Evolutionary conservation across 2,797 vertebrate genomes (phyloP).

Genomic region (Gobionotothen gibberifrons): DNA sequence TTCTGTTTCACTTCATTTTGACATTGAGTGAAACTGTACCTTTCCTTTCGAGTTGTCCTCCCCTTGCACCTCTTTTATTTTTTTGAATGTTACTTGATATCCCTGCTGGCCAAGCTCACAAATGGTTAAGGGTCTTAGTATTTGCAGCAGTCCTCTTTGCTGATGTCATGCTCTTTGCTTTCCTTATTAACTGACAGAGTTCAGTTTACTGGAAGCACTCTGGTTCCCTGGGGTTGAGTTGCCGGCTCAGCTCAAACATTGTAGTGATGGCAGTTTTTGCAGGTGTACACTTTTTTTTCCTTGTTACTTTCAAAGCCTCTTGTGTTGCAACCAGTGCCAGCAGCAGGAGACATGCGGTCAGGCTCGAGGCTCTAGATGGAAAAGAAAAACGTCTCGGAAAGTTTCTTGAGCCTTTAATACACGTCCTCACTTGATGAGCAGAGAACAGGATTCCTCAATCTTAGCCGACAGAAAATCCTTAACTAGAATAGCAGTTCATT

Average conservation of each 20-base stretch:
- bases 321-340: conserved; percentile 22
- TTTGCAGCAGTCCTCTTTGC: conserved; percentile 22
- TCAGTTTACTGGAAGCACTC: conserved; percentile 52
- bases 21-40: background rate
- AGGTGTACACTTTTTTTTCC: conserved; percentile 39
- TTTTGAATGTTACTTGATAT: background rate
- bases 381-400: conserved; percentile 6
- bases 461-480: background rate
- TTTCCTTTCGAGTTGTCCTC: background rate
- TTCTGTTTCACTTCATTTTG: too few relatives aligned
- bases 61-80: background rate
- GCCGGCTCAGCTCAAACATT: conserved; percentile 56
- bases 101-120: conserved; percentile 8
- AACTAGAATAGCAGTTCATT: background rate
- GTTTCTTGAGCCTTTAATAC: conserved; percentile 19
- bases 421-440: conserved; percentile 37
- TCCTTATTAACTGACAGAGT: conserved; percentile 52
- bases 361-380: conserved; percentile 20
- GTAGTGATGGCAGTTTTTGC: conserved; percentile 56
- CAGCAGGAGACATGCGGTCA: conserved; percentile 29
- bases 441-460: conserved; percentile 30
- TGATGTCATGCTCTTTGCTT: conserved; percentile 36
- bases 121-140: conserved; percentile 9
- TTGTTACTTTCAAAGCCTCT: conserved; percentile 9
- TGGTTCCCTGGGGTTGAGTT: conserved; percentile 42